A percentile compares a stretch with the other conserved stretches of the same genome.
phyloP scores from a whole-genome alignment of 1,140 invertebrate genomes.

The Aporrectodea caliginosa region DNA sequence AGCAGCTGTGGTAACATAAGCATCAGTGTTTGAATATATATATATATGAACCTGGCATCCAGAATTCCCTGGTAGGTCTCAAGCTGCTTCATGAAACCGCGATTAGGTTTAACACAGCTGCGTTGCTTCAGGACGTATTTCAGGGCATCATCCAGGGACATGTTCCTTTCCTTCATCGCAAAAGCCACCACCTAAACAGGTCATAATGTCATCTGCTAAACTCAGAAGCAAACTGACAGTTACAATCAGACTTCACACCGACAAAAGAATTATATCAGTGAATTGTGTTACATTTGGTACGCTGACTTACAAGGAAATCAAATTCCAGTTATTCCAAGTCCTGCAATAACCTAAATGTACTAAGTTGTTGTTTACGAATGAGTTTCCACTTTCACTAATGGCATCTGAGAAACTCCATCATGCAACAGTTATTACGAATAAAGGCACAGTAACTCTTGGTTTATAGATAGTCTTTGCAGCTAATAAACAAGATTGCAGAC shows the following conservation, averaged over 20 bases:
- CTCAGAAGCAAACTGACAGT: background rate
- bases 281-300: background rate
- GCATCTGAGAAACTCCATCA: too few relatives aligned
- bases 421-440: too few relatives aligned
- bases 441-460: too few relatives aligned
- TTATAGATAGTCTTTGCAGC: too few relatives aligned
- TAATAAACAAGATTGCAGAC: too few relatives aligned
- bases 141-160: conserved; percentile 82
- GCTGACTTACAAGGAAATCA: background rate
- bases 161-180: conserved; percentile 94
- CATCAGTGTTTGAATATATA: too few relatives aligned
- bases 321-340: too few relatives aligned
- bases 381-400: too few relatives aligned
- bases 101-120: conserved; percentile 91
- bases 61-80: conserved; percentile 84
- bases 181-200: conserved; percentile 79
- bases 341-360: too few relatives aligned
- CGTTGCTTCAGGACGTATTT: conserved; percentile 84
- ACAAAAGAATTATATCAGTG: background rate
- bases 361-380: too few relatives aligned
- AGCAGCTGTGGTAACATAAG: too few relatives aligned
- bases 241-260: background rate
- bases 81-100: conserved; percentile 85
- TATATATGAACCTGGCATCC: conserved; percentile 84
- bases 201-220: too few relatives aligned